These are phyloP conservation scores for Phallusia fumigata DNA, from an alignment of 23 tunicate genomes.

Conservation along the genomic window DNA sequence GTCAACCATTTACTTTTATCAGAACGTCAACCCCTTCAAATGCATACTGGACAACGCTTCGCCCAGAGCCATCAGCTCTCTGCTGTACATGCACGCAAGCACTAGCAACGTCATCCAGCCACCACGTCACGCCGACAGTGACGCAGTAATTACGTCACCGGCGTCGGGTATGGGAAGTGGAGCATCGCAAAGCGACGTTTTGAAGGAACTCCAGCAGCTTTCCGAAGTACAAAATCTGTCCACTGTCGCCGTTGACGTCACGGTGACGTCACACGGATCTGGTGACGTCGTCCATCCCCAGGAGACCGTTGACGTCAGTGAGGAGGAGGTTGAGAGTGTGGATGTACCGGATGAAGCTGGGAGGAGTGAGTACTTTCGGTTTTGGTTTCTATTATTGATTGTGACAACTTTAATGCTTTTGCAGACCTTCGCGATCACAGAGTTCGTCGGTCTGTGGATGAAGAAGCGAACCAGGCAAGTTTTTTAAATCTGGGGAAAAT, in stretches of 20 bases:
- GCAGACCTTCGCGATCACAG: too few relatives aligned
- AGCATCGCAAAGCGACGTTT: neutral
- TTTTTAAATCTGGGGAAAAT: too few relatives aligned
- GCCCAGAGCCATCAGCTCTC: neutral
- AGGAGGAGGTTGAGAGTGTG: neutral
- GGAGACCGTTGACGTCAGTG: neutral
- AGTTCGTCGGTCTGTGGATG: too few relatives aligned
- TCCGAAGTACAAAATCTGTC: neutral
- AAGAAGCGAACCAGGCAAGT: too few relatives aligned
- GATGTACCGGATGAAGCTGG: neutral
- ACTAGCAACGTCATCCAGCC: neutral
- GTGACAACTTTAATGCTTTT: too few relatives aligned
- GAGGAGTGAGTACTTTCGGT: neutral
- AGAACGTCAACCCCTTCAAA: constrained; percentile 7
- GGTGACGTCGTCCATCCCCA: neutral
- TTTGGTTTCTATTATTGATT: too few relatives aligned
- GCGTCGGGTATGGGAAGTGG: neutral
- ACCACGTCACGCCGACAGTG: neutral
- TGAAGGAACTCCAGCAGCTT: neutral
- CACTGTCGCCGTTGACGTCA: neutral
- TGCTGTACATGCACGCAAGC: constrained; percentile 1
- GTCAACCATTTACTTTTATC: neutral
- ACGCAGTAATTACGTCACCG: neutral
- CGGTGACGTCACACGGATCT: neutral
- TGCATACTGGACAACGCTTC: neutral